Evolutionary conservation across 1,140 invertebrate species (phyloP).

Genomic region (Drosophila melanica): DNA sequence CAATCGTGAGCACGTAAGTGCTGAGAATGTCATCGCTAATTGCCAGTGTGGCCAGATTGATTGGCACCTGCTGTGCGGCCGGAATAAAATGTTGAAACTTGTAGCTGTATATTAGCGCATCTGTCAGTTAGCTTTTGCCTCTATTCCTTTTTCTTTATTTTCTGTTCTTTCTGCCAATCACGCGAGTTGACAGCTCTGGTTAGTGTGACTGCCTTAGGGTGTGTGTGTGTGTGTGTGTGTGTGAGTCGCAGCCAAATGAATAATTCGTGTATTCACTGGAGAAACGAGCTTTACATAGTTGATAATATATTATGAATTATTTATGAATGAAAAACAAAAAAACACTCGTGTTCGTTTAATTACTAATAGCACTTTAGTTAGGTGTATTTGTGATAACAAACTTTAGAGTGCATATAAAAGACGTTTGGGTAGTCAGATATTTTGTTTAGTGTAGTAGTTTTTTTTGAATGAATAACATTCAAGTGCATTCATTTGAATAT

Average conservation of each 20-base stretch:
- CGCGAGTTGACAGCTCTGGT: slow-evolving; percentile 11
- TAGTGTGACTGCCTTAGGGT: too few relatives aligned
- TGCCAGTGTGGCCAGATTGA: slow-evolving; percentile 34
- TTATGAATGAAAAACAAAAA: not conserved
- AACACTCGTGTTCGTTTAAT: not conserved
- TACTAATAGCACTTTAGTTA: too few relatives aligned
- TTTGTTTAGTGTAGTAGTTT: too few relatives aligned
- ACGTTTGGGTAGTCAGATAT: too few relatives aligned
- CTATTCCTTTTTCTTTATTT: not conserved
- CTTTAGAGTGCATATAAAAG: too few relatives aligned
- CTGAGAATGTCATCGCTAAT: slow-evolving; percentile 18
- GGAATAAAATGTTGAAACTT: slow-evolving; percentile 4
- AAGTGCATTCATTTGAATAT: slow-evolving; percentile 11
- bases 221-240: not conserved
- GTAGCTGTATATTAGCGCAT: slow-evolving; percentile 22
- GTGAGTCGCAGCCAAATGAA: slow-evolving; percentile 19
- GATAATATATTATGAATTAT: not conserved
- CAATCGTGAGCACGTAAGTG: not conserved
- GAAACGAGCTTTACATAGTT: too few relatives aligned
- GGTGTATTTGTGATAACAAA: too few relatives aligned
- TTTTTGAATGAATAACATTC: not conserved
- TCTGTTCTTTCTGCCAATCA: slow-evolving; percentile 23
- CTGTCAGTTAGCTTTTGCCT: slow-evolving; percentile 27
- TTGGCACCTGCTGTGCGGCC: slow-evolving; percentile 32
- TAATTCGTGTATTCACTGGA: slow-evolving; percentile 7